Evolutionary conservation across 1,140 invertebrate genomes (phyloP), one percentile per base, ranked within the genome.

Genomic region (Aphelinus certus): DNA sequence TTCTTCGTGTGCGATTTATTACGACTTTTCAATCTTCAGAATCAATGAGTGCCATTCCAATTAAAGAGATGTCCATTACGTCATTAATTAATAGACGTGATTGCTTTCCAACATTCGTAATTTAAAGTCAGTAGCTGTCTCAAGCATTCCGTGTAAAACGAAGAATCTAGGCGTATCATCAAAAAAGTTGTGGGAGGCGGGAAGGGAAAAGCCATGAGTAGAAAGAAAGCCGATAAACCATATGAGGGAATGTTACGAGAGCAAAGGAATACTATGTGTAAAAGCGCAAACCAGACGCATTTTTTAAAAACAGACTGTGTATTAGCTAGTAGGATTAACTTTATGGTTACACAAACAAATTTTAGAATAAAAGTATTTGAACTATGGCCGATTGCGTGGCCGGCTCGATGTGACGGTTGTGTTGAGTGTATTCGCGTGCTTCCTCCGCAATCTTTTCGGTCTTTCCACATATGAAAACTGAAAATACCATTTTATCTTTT

Each of bases 341-440:
- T 75, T 65, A 66, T 51, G 10, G 71, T 71, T 71, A 75, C 64
- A 58, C 62, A 77, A 67, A 58, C 53, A 60, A 73, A 73, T 58
- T 49, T 9, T 73, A 56, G 66, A 74, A 67, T 70, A 62, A 67
- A 74, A 73, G 57, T 79, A 82, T 83, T 83, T 86, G 83, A 83
- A 87, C 82, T 87, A 84, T 82, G 82, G 83, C 81, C 83, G 70
- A 75, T 80, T 78, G 82, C 81, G 79, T 82, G 83, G 81, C 84
- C 84, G 83, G 83, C 82, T 87, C 82, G 82, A 86, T 86, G 82
- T 87, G 83, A 88, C 83, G 85, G 85, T 87, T 87, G 83, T 87
- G 85, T 85, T 85, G 86, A 86, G 82, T 85, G 83, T 85, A 66
- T 66, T 76, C 49, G 69, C 69, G 75, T 76, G 68, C 68, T 87